Base-by-base conservation (phyloP, 2,888 invertebrate species). In the Diarsia mendica region DNA sequence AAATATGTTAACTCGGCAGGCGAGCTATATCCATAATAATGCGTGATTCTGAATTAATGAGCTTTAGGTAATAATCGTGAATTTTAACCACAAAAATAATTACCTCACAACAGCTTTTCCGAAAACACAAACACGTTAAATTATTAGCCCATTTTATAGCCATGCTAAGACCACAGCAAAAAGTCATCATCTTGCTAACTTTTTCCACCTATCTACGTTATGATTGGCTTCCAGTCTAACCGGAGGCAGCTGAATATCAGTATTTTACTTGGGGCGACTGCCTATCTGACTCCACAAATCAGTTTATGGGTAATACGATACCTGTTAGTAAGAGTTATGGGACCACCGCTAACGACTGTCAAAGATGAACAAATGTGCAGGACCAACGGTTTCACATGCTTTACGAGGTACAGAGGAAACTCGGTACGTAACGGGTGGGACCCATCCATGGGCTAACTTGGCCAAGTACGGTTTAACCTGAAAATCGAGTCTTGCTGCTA, bases 21-120 rank as follows among this genome's bases (percentile, higher is more conserved):
- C 28, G 10, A 8, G 28, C 13, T 48, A 51, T 76, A 28, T 28
- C 44, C 49, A 64, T 70, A 18, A 58, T 49, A 39, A 33, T 15
- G 10, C 77, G 77, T 77, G 77, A 49, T 71, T 33, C 20, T 13
- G 77, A 77, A 77, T 77, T 77, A 77, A 77, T 77, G 55, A 71
- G 71, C 44, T 13, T 2, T 28, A 23, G 53, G 3, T 75, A 33
- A 76, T 49, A 69, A 70, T 64, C 39, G 53, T 28, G n/a, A 63
- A 76, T 49, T 23, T 63, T 6, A 11, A 11, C 10, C n/a, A 23
- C 11, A 55, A 55, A 72, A 72, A n/a, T 39, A 15, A 53, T 58
- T 20, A 33, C 15, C 11, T 23, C 13, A 46, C 18, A 49, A n/a
- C 8, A 23, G 1, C 5, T 18, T 61, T 18, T 15, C 13, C 44